Evolutionary conservation across 2,797 vertebrate genomes (phyloP), one percentile per base, ranked within the genome.

Genomic region (Trematomus bernacchii): DNA sequence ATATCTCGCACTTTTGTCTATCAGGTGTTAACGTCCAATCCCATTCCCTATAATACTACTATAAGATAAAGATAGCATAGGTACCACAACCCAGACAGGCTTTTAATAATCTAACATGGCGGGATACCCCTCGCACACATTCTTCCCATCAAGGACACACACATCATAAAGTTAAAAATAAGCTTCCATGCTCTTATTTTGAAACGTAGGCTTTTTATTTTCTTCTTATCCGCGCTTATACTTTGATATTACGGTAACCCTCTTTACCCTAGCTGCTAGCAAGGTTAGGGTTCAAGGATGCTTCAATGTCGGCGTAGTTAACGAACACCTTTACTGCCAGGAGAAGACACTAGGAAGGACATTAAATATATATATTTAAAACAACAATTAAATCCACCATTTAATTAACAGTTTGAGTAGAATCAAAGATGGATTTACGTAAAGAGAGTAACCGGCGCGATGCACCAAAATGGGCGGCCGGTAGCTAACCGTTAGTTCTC

Each of bases 211-310:
- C 33, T 33, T 8, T 8, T 10, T 1, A 33, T n/a, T 0, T 33
- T 6, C 33, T 6, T 37, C 27, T 37, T 9, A 37, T 9, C 27
- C 27, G 33, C 6, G 33, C 6, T 0, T 37, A 37, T 9, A 37
- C 33, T 37, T 37, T 37, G 33, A 37, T 37, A 37, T 37, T 37
- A 37, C 15, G 51, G 15, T n/a, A n/a, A 0, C 14, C 37, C 51
- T 33, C 33, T 16, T 8, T 2, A 10, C 6, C 6, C 18, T 5
- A 6, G 63, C 63, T 64, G 63, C 60, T 64, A 8, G 40, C 6
- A 12, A 10, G 14, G 15, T 47, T 72, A 86, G 15, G 30, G 12
- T 71, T 88, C 83, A 92, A 92, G 90, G 91, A 91, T 91, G 89
- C 84, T 68, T 91, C 84, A 91, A 91, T 91, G 89, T 83, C 90